Conservation (phyloP, 2,888 invertebrate genomes). For the Junonia oenone region DNA sequence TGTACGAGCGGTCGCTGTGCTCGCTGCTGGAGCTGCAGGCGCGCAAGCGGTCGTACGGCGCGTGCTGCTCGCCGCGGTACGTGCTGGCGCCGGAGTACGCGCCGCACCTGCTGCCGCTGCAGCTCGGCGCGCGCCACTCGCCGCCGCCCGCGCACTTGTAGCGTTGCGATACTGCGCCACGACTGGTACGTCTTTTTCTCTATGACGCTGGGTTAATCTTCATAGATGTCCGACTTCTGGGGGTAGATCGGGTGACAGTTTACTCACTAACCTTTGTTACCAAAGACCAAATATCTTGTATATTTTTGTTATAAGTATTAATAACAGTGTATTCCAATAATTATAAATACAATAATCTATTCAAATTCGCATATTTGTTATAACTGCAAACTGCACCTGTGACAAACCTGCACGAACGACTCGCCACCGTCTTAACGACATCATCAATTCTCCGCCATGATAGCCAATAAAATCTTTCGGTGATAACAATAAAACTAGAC, state of each 20-base stretch:
- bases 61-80: slow-evolving; percentile 67
- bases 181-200: slow-evolving; percentile 28
- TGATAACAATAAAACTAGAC: slow-evolving; percentile 35
- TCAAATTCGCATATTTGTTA: not conserved
- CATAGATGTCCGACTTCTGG: no score
- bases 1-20: slow-evolving; percentile 69
- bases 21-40: slow-evolving; percentile 67
- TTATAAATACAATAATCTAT: not conserved
- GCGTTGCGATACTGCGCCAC: slow-evolving; percentile 63
- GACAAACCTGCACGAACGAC: not conserved
- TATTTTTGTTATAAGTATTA: no score
- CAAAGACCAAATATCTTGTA: no score
- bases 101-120: slow-evolving; percentile 57
- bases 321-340: no score
- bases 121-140: slow-evolving; percentile 58
- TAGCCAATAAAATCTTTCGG: slow-evolving; percentile 35
- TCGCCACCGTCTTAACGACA: slow-evolving; percentile 27
- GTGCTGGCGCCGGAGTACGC: slow-evolving; percentile 65
- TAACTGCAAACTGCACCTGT: not conserved
- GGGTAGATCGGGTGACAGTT: no score
- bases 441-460: slow-evolving; percentile 32
- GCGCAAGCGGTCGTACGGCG: slow-evolving; percentile 55
- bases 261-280: no score
- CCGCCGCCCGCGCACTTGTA: slow-evolving; percentile 76
- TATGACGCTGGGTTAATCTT: no score